phyloP scores from a whole-genome alignment of 2,888 invertebrate species.

The Drosophila borealis region DNA sequence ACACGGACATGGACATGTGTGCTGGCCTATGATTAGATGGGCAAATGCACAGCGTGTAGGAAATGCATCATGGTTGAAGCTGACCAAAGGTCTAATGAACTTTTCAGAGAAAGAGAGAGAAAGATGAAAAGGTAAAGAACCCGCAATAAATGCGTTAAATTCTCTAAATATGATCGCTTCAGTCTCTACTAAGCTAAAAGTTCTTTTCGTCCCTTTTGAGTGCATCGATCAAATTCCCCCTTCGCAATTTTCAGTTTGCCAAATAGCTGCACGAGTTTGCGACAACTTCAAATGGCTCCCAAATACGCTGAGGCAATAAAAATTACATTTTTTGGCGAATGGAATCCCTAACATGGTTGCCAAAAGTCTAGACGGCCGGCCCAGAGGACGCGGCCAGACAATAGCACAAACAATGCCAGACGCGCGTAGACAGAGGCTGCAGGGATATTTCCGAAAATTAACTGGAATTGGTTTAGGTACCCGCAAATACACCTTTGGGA shows the following conservation, averaged over 20 bases:
- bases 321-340: conserved; percentile 48
- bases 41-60: conserved; percentile 21
- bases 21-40: conserved; percentile 60
- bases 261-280: conserved; percentile 50
- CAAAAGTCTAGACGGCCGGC: conserved; percentile 67
- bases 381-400: conserved; percentile 29
- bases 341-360: conserved; percentile 68
- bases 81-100: conserved; percentile 43
- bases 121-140: background rate
- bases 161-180: conserved; percentile 13
- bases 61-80: conserved; percentile 15
- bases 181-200: background rate
- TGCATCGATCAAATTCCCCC: background rate
- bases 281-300: conserved; percentile 42
- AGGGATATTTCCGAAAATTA: conserved; percentile 2
- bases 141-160: background rate
- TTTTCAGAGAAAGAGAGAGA: background rate
- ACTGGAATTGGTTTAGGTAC: conserved; percentile 24
- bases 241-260: conserved; percentile 20
- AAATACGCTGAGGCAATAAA: conserved; percentile 65
- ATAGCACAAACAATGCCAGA: conserved; percentile 45
- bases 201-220: background rate
- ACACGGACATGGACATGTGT: conserved; percentile 25
- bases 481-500: conserved; percentile 46
- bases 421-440: conserved; percentile 17